Evolutionary conservation across 1,140 invertebrate genomes (phyloP), one percentile per base, ranked within the genome.

Genomic region (Drosophila lacteicornis): DNA sequence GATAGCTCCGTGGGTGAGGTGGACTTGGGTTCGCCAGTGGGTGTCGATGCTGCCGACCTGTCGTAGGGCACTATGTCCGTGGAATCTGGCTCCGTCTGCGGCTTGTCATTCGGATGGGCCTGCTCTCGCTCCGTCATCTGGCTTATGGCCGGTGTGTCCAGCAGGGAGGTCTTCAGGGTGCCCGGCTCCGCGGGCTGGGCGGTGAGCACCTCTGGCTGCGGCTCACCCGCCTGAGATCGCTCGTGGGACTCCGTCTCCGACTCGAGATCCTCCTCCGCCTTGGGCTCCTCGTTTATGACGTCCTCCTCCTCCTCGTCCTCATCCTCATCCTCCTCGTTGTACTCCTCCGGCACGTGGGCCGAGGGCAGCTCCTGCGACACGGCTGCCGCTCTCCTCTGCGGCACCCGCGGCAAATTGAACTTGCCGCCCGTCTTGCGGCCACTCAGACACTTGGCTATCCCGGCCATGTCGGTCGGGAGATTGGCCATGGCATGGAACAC

Each of bases 401-500:
- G 76, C 36, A 91, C 92, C 2, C 83, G 78, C 7, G 91, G 86
- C 56, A 92, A 79, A 61, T 91, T 92, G 25, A 88, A 92, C 68
- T 92, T 92, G 13, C 86, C 63, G n/a, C 91, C 87, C 6, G 94
- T 94, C 66, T 95, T 94, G 47, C 96, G 95, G 60, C 95, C 95
- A 68, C 95, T 96, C 19, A 98, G 93, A 4, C 97, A 97, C 86
- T 97, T 97, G 22, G 96, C 95, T 84, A 99, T 99, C 56, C 97
- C 96, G 12, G 95, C 94, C 91, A 97, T 96, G 92, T 99, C 99
- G 55, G 97, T 97, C 3, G 98, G 98, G 61, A 99, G 93, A 94
- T 99, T 99, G 13, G 98, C 98, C 74, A 99, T 94, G 62, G 97
- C 95, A 94, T 99, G 98, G 93, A 99, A 99, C 53, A 99, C 98